Evolutionary conservation across 2,113 vertebrate genomes (phyloP).

Genomic region (Actenoides hombroni): DNA sequence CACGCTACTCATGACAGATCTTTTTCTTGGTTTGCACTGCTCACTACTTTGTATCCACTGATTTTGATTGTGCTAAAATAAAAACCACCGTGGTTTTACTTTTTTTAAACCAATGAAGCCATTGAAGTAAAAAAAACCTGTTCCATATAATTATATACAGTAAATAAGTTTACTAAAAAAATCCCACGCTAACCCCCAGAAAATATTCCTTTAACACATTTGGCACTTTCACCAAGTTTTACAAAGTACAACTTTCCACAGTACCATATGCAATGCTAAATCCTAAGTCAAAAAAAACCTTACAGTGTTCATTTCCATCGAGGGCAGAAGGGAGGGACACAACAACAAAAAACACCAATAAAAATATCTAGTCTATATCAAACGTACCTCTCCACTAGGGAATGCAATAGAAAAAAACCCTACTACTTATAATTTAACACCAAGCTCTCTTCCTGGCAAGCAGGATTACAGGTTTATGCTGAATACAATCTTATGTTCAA

Average conservation of each 20-base stretch:
- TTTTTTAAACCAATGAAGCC: neutral
- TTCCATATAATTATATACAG: neutral
- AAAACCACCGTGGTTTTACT: neutral
- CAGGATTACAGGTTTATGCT: constrained; percentile 82
- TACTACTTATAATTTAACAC: constrained; percentile 35
- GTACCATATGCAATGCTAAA: constrained; percentile 11
- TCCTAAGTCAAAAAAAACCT: neutral
- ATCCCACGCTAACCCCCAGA: neutral
- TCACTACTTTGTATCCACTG: neutral
- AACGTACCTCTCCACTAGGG: neutral
- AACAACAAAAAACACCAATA: neutral
- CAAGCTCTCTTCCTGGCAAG: neutral
- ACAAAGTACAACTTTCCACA: neutral
- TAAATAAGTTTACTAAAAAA: constrained; percentile 13
- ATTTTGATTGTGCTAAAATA: neutral
- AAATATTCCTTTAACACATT: neutral
- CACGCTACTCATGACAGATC: neutral
- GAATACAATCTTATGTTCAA: constrained; percentile 93
- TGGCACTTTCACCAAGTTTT: neutral
- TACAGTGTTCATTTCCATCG: neutral
- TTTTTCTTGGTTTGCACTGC: neutral
- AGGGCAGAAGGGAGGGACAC: neutral
- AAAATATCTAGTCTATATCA: constrained; percentile 18
- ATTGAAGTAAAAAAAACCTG: neutral
- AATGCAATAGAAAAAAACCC: neutral